These are phyloP conservation scores for Heteronetta atricapilla DNA, from an alignment of 2,113 vertebrate species.

Conservation along the genomic window DNA sequence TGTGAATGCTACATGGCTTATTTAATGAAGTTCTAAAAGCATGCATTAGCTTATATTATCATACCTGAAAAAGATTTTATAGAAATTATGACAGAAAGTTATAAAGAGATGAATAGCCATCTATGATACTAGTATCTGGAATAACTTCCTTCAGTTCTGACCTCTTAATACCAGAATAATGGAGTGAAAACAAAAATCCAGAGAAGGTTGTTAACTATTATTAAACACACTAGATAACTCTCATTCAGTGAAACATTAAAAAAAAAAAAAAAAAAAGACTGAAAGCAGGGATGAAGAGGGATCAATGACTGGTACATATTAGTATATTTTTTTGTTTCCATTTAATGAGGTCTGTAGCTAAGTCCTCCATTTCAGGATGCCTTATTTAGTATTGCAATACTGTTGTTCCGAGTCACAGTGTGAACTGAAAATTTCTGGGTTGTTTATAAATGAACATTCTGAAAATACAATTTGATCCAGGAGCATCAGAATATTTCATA, in stretches of 20 bases:
- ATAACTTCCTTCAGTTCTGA: background rate
- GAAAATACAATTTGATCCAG: conserved; percentile 37
- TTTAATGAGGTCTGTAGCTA: background rate
- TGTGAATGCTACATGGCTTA: rapidly evolving
- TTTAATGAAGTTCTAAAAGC: background rate
- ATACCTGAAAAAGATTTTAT: background rate
- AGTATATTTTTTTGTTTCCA: background rate
- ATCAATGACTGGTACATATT: background rate
- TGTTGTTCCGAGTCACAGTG: background rate
- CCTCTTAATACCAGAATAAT: background rate
- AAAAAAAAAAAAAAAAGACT: background rate
- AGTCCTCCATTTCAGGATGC: background rate
- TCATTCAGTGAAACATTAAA: background rate
- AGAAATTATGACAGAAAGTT: background rate
- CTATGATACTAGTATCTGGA: background rate
- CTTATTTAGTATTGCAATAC: background rate
- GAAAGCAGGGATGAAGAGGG: background rate
- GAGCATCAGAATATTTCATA: conserved; percentile 7
- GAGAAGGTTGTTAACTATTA: background rate
- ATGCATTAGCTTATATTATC: background rate
- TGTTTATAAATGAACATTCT: background rate
- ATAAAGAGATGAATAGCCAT: background rate
- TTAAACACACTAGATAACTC: background rate
- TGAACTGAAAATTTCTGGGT: background rate
- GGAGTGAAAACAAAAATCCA: background rate